Base-by-base conservation (phyloP, 30 jellyfish, hydroid and myxozoan genomes). In the Cassiopea xamachana region DNA sequence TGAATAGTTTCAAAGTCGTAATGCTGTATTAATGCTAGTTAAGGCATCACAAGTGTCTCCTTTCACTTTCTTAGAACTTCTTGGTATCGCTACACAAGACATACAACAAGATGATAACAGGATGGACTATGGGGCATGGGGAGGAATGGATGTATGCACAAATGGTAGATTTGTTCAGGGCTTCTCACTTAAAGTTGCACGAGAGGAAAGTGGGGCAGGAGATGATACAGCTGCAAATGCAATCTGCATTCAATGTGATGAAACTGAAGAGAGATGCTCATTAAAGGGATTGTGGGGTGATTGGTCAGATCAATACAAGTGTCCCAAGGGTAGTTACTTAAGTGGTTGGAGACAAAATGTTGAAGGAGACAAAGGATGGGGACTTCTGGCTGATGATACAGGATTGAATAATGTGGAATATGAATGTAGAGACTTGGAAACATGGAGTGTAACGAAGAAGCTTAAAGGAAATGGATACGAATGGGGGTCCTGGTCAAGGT, bases 201-300 rank as follows among this genome's bases (percentile, higher is more conserved):
- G 14, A 43, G 8, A 60, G 51, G 79, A 58, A 4, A 5, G 74
- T 73, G 39, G 39, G 39, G 82, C 50, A 13, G 77, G 77, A 1
- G 93, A 86, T 75, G 93, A 86, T 44, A 86, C 93, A 19, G 93
- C 81, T 2, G 92, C 85, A 19, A 84, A 84, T 58, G 92, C 77
- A 3, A 79, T 84, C 7, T 69, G 92, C 67, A 46, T 84, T 47
- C 74, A 19, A 19, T 1, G 19, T 16, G 47, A 82, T 48, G 77
- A 61, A 9, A 13, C 46, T 0, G 80, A 74, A 8, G 70, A 77
- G 58, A 9, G 7, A 58, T 86, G 93, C n/a, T 86, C 93, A 2
- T 49, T 51, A 46, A 64, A 43, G 12, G 88, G 88, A 19, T 1
- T 61, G 2, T 86, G 87, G 88, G 93, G 93, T 48, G 47, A 2